phyloP scores from a whole-genome alignment of 1,140 invertebrate genomes.

The Pseudomyrmex gracilis region DNA sequence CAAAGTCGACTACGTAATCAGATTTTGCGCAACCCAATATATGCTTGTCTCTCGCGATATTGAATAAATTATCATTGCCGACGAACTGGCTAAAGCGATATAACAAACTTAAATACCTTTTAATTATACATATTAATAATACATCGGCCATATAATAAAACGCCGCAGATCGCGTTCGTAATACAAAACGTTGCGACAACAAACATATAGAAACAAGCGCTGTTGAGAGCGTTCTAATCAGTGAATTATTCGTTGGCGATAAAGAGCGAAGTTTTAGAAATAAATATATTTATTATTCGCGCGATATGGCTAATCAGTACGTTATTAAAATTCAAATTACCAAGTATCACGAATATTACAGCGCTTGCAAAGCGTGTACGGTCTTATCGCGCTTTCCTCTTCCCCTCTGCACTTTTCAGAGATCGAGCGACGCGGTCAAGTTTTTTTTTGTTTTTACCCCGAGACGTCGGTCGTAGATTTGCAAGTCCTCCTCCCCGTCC shows the following conservation, averaged over 20 bases:
- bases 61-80: slow-evolving; percentile 12
- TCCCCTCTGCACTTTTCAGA: not conserved
- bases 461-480: slow-evolving; percentile 32
- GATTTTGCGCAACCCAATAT: slow-evolving; percentile 18
- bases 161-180: not conserved
- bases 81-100: not conserved
- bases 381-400: slow-evolving; percentile 8
- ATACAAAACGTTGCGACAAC: too few species aligned
- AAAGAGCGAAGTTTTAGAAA: too few species aligned
- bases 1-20: not conserved
- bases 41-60: slow-evolving; percentile 9
- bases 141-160: not conserved
- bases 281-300: too few species aligned
- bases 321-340: too few species aligned
- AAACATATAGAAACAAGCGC: too few species aligned
- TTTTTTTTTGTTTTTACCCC: not conserved
- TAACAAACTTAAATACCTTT: slow-evolving; percentile 19
- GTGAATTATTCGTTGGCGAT: not conserved
- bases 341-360: not conserved
- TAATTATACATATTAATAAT: not conserved
- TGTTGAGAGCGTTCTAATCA: not conserved
- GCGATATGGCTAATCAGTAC: too few species aligned
- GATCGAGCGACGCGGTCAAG: slow-evolving; percentile 1
- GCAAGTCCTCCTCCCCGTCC: slow-evolving; percentile 29
- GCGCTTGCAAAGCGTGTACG: not conserved